phyloP scores from a whole-genome alignment of 2,888 invertebrate genomes.

The Callinectes sapidus region DNA sequence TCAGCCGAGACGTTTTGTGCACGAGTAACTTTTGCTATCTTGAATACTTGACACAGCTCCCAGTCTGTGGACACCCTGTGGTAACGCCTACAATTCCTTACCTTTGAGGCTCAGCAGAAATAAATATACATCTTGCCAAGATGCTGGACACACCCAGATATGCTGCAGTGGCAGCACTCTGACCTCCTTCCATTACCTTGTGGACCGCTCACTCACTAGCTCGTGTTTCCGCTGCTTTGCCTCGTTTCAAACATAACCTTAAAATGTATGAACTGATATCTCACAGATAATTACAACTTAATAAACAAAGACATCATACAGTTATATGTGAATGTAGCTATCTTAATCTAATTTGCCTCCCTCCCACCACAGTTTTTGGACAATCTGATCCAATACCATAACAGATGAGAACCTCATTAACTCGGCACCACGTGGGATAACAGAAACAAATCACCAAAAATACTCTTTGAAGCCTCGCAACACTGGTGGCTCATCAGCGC shows the following conservation, averaged over 20 bases:
- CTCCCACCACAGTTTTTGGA: slow-evolving; percentile 39
- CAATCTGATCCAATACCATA: slow-evolving; percentile 5
- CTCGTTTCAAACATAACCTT: slow-evolving; percentile 45
- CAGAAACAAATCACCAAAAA: slow-evolving; percentile 18
- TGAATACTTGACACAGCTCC: background rate
- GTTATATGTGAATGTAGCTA: slow-evolving; percentile 45
- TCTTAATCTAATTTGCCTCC: slow-evolving; percentile 54
- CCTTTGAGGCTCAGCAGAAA: slow-evolving; percentile 24
- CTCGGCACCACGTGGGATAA: background rate
- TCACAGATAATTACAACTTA: slow-evolving; percentile 60
- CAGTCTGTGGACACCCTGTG: slow-evolving; percentile 14
- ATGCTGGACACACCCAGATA: background rate
- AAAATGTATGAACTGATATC: slow-evolving; percentile 50
- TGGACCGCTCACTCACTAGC: background rate
- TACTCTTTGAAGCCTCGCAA: background rate
- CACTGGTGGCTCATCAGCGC: background rate
- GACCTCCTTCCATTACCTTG: slow-evolving; percentile 1
- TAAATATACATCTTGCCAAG: slow-evolving; percentile 9
- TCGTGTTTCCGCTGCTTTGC: slow-evolving; percentile 14
- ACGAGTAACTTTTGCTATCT: background rate
- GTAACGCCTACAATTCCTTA: background rate
- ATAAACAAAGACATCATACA: slow-evolving; percentile 48
- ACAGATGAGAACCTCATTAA: slow-evolving; percentile 35
- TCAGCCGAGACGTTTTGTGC: background rate
- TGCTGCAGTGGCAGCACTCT: background rate